phyloP scores from a whole-genome alignment of 1,140 invertebrate species.

The Acromyrmex charruanus region DNA sequence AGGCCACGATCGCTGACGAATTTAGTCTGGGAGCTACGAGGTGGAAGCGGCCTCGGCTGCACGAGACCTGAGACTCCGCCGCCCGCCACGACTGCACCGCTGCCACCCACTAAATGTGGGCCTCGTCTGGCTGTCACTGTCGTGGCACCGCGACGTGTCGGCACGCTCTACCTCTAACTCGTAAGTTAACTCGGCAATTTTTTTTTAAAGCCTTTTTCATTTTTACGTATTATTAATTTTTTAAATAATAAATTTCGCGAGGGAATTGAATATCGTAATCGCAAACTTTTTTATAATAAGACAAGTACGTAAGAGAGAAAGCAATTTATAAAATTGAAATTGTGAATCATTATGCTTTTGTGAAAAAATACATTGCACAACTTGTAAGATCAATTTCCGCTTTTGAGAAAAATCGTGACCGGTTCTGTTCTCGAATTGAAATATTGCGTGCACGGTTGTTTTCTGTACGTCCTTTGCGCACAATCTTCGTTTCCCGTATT shows the following conservation, averaged over 20 bases:
- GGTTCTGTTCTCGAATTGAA: slow-evolving; percentile 27
- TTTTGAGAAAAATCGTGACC: slow-evolving; percentile 10
- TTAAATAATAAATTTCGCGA: background rate
- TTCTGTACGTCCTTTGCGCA: slow-evolving; percentile 5
- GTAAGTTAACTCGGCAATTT: slow-evolving; percentile 79
- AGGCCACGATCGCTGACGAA: slow-evolving; percentile 94
- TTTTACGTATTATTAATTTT: background rate
- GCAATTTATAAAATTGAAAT: background rate
- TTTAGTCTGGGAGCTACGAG: slow-evolving; percentile 93
- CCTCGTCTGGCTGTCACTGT: slow-evolving; percentile 85
- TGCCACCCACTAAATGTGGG: slow-evolving; percentile 84
- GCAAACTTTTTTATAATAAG: background rate
- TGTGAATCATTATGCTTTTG: background rate
- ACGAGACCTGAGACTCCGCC: slow-evolving; percentile 86
- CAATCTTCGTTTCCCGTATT: slow-evolving; percentile 44
- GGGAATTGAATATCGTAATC: too few relatives aligned
- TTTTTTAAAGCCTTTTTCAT: background rate
- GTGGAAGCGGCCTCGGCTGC: slow-evolving; percentile 85
- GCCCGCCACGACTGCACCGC: slow-evolving; percentile 83
- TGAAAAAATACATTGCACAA: background rate
- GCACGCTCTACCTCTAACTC: slow-evolving; percentile 87
- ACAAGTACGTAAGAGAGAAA: background rate
- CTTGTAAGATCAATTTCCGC: slow-evolving; percentile 14
- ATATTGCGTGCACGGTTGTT: slow-evolving; percentile 5
- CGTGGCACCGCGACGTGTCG: slow-evolving; percentile 85